Evolutionary conservation across 2,797 vertebrate genomes (phyloP).

Genomic region (Acrossocheilus wenchowensis): DNA sequence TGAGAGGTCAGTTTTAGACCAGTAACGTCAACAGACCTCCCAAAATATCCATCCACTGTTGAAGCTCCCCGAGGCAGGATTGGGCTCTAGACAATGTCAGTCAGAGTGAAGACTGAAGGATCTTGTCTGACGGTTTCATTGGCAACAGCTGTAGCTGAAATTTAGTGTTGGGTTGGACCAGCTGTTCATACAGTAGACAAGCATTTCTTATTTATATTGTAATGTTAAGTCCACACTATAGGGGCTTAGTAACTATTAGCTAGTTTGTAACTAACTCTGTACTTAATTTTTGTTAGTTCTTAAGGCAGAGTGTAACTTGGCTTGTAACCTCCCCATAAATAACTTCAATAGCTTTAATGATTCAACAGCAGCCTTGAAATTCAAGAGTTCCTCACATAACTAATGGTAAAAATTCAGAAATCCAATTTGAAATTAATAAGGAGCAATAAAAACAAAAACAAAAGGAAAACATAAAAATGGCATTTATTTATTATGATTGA

Average conservation of each 20-base stretch:
- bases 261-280: not conserved
- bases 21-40: not conserved
- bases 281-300: not conserved
- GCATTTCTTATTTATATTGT: not conserved
- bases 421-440: not conserved
- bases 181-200: not conserved
- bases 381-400: not conserved
- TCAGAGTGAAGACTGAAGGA: not conserved
- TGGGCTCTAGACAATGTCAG: not conserved
- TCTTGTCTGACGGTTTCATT: not conserved
- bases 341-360: not conserved
- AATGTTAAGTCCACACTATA: not conserved
- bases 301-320: not conserved
- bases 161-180: not conserved
- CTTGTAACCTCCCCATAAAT: not conserved
- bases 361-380: not conserved
- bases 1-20: slow-evolving; percentile 33
- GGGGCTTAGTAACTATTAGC: not conserved
- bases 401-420: not conserved
- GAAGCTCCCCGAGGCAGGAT: not conserved
- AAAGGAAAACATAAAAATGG: not conserved
- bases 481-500: not conserved
- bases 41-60: slow-evolving; percentile 13
- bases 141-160: not conserved
- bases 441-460: not conserved